Evolutionary conservation across 2,888 invertebrate genomes (phyloP), one percentile per base, ranked within the genome.

Genomic region (Strigamia transsilvanica): DNA sequence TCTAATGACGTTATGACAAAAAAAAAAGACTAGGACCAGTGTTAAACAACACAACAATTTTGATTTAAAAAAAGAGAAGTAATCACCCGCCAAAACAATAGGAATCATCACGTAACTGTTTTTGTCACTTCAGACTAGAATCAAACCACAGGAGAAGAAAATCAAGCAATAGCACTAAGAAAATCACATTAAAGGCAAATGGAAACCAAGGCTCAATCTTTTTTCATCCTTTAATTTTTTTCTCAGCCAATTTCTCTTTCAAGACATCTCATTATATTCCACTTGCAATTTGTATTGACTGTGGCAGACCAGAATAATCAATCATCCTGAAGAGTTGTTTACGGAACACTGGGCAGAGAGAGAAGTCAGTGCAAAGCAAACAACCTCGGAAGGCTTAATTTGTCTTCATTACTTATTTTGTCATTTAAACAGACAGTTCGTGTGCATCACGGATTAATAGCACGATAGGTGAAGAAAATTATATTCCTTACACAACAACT

Each of bases 321-420:
- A 73, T 73, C 73, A 73, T 73, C 73, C 5, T 73, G 73, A 73
- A 73, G 73, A 73, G 73, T 73, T 73, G 73, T 73, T 73, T 73
- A 73, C 73, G 73, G 73, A 73, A 73, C 73, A 73, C 27, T 73
- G 73, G 27, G 27, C 73, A 73, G 27, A 73, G 73, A 73, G 73
- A 32, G 73, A 73, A 73, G 73, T 73, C 73, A 73, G 73, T 73
- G 73, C 32, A 73, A 73, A 73, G 73, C 73, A 73, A 73, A 73
- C 73, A 73, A 32, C 73, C 32, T 73, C 23, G 73, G 73, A 73
- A 27, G 73, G 27, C 23, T 73, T 73, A 73, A 73, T 73, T 73
- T 73, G 73, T 73, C 73, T 73, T 73, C 73, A 73, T 73, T 73
- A 73, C 73, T 73, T 73, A 73, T 73, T 73, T 73, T 73, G 73